These are phyloP conservation scores for Elymnias hypermnestra DNA, from an alignment of 1,140 invertebrate species.

Conservation along the genomic window DNA sequence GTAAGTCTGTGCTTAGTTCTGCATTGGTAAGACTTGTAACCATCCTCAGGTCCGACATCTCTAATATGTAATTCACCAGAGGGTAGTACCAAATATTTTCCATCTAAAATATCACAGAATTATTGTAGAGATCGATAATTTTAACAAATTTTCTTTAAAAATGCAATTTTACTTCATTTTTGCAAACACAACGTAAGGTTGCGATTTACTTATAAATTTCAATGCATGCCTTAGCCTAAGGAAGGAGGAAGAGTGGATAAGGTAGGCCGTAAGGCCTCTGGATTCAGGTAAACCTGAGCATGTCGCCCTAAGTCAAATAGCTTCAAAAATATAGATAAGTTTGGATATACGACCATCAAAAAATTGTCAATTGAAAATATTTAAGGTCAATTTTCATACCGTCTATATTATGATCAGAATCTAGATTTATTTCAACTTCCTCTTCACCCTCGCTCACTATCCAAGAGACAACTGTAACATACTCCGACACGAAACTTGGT, in stretches of 20 bases:
- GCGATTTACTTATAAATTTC: slow-evolving; percentile 61
- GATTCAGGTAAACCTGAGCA: slow-evolving; percentile 61
- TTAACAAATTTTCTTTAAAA: slow-evolving; percentile 13
- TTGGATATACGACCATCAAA: slow-evolving; percentile 10
- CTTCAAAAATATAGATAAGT: slow-evolving; percentile 13
- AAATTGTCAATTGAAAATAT: too few species aligned
- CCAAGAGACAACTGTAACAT: slow-evolving; percentile 90
- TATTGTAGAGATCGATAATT: slow-evolving; percentile 12
- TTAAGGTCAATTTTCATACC: too few species aligned
- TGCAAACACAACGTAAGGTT: slow-evolving; percentile 53
- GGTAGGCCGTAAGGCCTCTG: slow-evolving; percentile 78
- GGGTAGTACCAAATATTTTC: slow-evolving; percentile 94
- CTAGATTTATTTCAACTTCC: slow-evolving; percentile 72
- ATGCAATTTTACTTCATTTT: slow-evolving; percentile 21
- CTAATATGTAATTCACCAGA: slow-evolving; percentile 95
- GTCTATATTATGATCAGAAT: slow-evolving; percentile 79
- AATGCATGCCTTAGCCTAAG: slow-evolving; percentile 66
- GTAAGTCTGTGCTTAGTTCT: slow-evolving; percentile 95
- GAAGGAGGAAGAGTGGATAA: slow-evolving; percentile 61
- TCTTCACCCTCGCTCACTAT: slow-evolving; percentile 82
- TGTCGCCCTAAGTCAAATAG: slow-evolving; percentile 15
- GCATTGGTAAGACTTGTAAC: slow-evolving; percentile 95
- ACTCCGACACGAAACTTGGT: slow-evolving; percentile 94
- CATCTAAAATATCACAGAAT: slow-evolving; percentile 79
- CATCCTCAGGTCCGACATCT: slow-evolving; percentile 94